phyloP scores from a whole-genome alignment of 2,113 vertebrate species.

The Pogona vitticeps region DNA sequence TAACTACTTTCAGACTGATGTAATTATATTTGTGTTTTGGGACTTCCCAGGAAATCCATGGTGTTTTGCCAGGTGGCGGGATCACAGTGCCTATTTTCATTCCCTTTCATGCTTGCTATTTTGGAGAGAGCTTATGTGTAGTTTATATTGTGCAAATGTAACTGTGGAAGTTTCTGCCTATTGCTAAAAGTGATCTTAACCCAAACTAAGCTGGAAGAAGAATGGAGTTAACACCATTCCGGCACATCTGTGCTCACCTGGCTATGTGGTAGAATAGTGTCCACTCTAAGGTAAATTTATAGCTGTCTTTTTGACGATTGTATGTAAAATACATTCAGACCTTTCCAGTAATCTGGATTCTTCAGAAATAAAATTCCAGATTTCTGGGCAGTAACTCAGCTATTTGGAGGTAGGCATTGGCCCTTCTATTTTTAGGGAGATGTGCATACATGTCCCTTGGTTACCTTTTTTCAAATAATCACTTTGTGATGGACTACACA shows the following conservation, averaged over 20 bases:
- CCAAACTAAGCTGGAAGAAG: background rate
- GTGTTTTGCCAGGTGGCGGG: too few species aligned
- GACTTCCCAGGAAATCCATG: too few species aligned
- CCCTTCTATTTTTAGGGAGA: background rate
- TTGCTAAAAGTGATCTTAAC: background rate
- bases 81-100: too few species aligned
- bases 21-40: too few species aligned
- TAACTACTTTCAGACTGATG: too few species aligned
- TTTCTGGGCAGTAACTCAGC: background rate
- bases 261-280: background rate
- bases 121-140: too few species aligned
- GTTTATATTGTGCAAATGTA: background rate
- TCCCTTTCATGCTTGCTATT: too few species aligned
- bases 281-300: background rate
- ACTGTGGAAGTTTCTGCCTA: background rate
- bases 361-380: background rate
- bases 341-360: background rate
- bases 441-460: background rate
- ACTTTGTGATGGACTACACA: background rate
- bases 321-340: background rate
- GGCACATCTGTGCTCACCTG: background rate
- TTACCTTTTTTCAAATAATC: background rate
- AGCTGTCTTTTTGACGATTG: background rate
- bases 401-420: background rate
- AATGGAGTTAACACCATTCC: too few species aligned